Percentiles rank a stretch among this genome's conserved stretches.
phyloP scores from a whole-genome alignment of 2,113 vertebrate species.

The Calyptommatus sinebrachiatus region DNA sequence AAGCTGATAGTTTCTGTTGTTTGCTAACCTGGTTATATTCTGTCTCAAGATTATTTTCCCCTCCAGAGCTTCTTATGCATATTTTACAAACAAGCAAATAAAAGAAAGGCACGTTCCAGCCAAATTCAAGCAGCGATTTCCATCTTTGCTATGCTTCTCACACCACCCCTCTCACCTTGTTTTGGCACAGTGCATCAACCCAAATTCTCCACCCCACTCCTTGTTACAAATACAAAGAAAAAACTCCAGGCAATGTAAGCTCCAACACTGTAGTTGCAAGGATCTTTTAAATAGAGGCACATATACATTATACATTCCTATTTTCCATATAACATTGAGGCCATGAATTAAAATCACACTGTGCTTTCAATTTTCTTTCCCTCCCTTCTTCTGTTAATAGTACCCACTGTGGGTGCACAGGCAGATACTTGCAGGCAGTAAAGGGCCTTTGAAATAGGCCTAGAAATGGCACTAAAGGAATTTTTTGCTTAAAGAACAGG shows the following conservation, averaged over 20 bases:
- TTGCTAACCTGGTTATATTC: too few relatives aligned
- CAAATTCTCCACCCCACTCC: not conserved
- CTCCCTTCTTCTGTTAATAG: not conserved
- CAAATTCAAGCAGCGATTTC: too few relatives aligned
- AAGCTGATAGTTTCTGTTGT: too few relatives aligned
- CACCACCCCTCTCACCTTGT: too few relatives aligned
- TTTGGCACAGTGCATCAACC: too few relatives aligned
- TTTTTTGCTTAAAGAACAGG: not conserved
- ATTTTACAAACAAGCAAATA: not conserved
- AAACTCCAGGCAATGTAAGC: conserved; percentile 26
- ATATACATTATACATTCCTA: not conserved
- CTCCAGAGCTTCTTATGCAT: too few relatives aligned
- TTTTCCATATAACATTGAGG: not conserved
- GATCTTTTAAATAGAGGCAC: not conserved
- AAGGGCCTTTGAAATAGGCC: too few relatives aligned
- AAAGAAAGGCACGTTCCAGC: too few relatives aligned
- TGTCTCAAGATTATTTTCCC: too few relatives aligned
- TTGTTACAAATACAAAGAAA: conserved; percentile 31
- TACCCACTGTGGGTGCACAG: not conserved
- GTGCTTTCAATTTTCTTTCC: conserved; percentile 12
- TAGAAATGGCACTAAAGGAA: not conserved
- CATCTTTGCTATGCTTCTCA: too few relatives aligned
- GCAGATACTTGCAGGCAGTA: not conserved
- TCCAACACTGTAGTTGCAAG: fast-evolving
- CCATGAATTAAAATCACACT: conserved; percentile 36